These are phyloP conservation scores for Schizotus pectinicornis DNA, from an alignment of 2,888 invertebrate genomes.

Conservation along the genomic window DNA sequence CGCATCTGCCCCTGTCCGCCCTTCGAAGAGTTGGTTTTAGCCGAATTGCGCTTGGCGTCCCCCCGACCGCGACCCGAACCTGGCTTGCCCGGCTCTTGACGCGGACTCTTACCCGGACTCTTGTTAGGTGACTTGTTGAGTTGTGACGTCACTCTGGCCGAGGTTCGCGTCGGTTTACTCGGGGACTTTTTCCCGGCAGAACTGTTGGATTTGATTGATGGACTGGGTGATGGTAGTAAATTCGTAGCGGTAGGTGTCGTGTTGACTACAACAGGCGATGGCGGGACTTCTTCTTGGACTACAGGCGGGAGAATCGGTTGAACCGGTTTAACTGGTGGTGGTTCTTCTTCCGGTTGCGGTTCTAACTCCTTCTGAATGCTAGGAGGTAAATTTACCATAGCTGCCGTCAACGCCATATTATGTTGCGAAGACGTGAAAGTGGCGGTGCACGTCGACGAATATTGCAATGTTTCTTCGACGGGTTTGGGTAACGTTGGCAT, in stretches of 20 bases:
- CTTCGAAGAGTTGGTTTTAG: slow-evolving; percentile 46
- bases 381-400: slow-evolving; percentile 75
- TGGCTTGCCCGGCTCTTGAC: slow-evolving; percentile 46
- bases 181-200: slow-evolving; percentile 64
- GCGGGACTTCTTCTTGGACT: slow-evolving; percentile 38
- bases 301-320: slow-evolving; percentile 27
- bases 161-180: slow-evolving; percentile 65
- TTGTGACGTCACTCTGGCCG: slow-evolving; percentile 67
- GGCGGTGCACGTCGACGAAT: slow-evolving; percentile 69
- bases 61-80: slow-evolving; percentile 45
- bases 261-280: slow-evolving; percentile 44
- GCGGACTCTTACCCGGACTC: slow-evolving; percentile 57
- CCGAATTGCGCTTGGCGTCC: slow-evolving; percentile 43
- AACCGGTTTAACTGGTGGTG: slow-evolving; percentile 20
- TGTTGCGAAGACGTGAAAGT: slow-evolving; percentile 84
- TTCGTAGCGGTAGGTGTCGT: slow-evolving; percentile 48
- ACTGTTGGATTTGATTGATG: slow-evolving; percentile 53
- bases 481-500: slow-evolving; percentile 65
- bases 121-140: slow-evolving; percentile 70
- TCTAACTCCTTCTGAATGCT: slow-evolving; percentile 36
- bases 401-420: slow-evolving; percentile 80
- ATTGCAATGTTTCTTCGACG: slow-evolving; percentile 61
- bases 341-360: slow-evolving; percentile 36
- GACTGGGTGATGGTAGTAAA: slow-evolving; percentile 55
- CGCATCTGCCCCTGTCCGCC: slow-evolving; percentile 53